These are phyloP conservation scores for Thaumetopoea pityocampa DNA, from an alignment of 1,140 invertebrate species.

Conservation along the genomic window DNA sequence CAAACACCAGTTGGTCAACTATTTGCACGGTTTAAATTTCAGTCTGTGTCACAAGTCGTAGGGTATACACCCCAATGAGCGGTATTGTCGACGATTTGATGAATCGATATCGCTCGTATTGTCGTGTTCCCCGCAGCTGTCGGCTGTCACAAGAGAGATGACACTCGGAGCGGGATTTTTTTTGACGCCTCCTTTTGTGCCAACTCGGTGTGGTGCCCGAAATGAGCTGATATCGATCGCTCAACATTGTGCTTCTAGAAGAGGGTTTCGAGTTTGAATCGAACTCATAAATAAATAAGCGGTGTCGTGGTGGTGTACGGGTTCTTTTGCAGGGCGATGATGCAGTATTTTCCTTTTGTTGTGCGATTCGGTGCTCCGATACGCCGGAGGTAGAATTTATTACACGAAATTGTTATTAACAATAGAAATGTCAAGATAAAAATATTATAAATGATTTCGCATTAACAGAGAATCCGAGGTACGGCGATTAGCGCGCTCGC, in stretches of 20 bases:
- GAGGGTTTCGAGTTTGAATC: constrained; percentile 60
- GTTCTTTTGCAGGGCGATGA: constrained; percentile 52
- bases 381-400: constrained; percentile 35
- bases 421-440: constrained; percentile 22
- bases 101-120: constrained; percentile 60
- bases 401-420: constrained; percentile 18
- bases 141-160: constrained; percentile 63
- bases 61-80: constrained; percentile 50
- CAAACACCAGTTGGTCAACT: constrained; percentile 20
- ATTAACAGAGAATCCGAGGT: constrained; percentile 11
- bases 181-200: constrained; percentile 58
- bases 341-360: constrained; percentile 56
- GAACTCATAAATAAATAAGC: constrained; percentile 72
- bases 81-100: constrained; percentile 51
- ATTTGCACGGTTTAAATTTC: constrained; percentile 15
- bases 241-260: constrained; percentile 52
- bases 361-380: constrained; percentile 43
- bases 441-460: constrained; percentile 19
- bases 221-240: constrained; percentile 70
- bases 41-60: constrained; percentile 35
- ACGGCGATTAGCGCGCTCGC: constrained; percentile 18
- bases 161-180: constrained; percentile 62
- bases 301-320: constrained; percentile 61
- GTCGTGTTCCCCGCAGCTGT: constrained; percentile 62
- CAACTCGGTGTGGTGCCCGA: constrained; percentile 47